A percentile compares a stretch with the other conserved stretches of the same genome.
Evolutionary conservation across 1,140 invertebrate species (phyloP).

Genomic region (Coelopa frigida): DNA sequence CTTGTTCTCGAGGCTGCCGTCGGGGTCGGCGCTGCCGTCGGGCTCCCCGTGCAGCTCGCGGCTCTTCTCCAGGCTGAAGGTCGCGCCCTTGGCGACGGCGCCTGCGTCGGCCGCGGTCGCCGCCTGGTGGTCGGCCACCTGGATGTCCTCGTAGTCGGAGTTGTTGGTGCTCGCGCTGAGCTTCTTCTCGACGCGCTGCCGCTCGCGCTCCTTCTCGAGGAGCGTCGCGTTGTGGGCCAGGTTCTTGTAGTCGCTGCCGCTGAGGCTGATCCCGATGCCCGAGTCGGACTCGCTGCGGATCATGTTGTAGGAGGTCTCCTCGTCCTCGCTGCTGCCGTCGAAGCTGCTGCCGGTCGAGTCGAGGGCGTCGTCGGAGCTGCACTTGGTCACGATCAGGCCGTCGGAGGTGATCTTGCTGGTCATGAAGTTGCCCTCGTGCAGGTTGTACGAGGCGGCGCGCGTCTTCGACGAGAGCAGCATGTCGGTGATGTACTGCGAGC

Average conservation of each 20-base stretch:
- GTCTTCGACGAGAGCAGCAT: constrained; percentile 42
- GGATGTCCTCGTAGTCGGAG: constrained; percentile 43
- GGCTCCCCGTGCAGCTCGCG: constrained; percentile 71
- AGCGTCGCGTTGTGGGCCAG: constrained; percentile 10
- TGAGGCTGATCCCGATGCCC: constrained; percentile 41
- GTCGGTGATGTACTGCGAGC: constrained; percentile 42
- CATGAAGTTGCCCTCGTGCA: constrained; percentile 43
- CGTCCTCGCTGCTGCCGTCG: constrained; percentile 43
- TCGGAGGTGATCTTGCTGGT: constrained; percentile 45
- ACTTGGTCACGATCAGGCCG: constrained; percentile 41
- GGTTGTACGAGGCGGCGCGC: constrained; percentile 37
- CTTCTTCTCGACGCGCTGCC: constrained; percentile 29
- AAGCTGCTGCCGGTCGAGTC: constrained; percentile 44
- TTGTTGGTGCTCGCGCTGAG: constrained; percentile 41
- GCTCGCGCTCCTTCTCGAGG: constrained; percentile 17
- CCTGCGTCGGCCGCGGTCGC: neutral
- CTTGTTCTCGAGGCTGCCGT: constrained; percentile 47
- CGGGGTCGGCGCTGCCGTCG: constrained; percentile 71
- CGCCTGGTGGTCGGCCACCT: constrained; percentile 29
- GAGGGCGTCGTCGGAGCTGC: constrained; percentile 40
- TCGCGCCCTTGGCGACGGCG: constrained; percentile 7
- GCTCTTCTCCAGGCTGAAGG: constrained; percentile 48
- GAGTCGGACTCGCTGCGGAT: constrained; percentile 44
- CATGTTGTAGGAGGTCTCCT: constrained; percentile 44
- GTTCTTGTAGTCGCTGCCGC: constrained; percentile 40